A percentile compares a stretch with the other conserved stretches of the same genome.
phyloP scores from a whole-genome alignment of 2,113 vertebrate genomes.

The Misgurnus anguillicaudatus region DNA sequence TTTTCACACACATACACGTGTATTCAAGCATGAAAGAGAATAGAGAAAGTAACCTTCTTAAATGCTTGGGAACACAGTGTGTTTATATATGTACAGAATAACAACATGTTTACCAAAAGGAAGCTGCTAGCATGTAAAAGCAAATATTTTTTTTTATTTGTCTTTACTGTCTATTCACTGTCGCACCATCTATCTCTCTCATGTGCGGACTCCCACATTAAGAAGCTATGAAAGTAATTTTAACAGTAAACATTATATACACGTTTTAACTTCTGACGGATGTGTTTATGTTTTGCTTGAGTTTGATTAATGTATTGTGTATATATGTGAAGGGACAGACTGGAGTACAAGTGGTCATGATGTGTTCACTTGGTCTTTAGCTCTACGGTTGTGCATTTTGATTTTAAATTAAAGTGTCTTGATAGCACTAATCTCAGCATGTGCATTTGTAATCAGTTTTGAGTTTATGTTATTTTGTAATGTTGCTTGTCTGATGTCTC shows the following conservation, averaged over 20 bases:
- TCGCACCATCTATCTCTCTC: not conserved
- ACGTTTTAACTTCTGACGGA: not conserved
- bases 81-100: not conserved
- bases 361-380: not conserved
- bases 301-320: not conserved
- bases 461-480: too few relatives aligned
- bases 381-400: not conserved
- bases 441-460: too few relatives aligned
- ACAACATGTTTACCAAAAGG: conserved; percentile 7
- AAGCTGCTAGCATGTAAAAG: not conserved
- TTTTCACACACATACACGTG: not conserved
- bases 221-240: not conserved
- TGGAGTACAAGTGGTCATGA: not conserved
- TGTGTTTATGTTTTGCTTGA: conserved; percentile 8
- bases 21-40: conserved; percentile 11
- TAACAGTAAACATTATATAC: not conserved
- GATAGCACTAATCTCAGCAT: not conserved
- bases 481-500: too few relatives aligned
- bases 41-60: not conserved
- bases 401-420: not conserved
- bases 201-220: not conserved
- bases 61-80: not conserved
- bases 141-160: not conserved
- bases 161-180: not conserved
- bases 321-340: not conserved